These are phyloP conservation scores for Cuniculus paca DNA, from an alignment of 2,797 vertebrate genomes.

Conservation along the genomic window DNA sequence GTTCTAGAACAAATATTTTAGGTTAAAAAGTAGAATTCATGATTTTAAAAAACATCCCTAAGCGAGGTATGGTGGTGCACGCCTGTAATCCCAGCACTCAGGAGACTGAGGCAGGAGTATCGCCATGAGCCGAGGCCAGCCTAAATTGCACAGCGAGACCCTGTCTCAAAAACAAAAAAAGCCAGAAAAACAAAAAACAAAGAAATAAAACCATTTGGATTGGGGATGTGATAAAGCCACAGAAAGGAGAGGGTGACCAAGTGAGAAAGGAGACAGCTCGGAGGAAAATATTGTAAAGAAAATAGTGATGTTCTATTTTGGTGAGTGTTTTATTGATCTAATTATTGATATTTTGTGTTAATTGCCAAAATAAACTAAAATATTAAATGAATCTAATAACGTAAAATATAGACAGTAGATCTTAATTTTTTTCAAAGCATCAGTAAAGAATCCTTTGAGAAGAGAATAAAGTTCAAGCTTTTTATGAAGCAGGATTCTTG, in stretches of 20 bases:
- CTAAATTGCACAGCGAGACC: not conserved
- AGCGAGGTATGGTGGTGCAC: not conserved
- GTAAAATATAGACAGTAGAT: not conserved
- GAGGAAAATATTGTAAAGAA: not conserved
- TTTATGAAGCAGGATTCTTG: not conserved
- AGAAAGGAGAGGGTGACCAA: not conserved
- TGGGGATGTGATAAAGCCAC: not conserved
- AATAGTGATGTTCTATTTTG: not conserved
- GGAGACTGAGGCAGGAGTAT: not conserved
- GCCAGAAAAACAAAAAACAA: too few species aligned
- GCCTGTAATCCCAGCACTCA: not conserved
- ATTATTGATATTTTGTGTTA: conserved; percentile 36
- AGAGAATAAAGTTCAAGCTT: conserved; percentile 38
- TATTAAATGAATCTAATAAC: conserved; percentile 40
- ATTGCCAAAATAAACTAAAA: conserved; percentile 54
- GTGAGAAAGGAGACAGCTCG: not conserved
- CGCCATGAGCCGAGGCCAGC: not conserved
- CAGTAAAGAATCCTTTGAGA: conserved; percentile 19
- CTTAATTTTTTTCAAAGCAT: conserved; percentile 35
- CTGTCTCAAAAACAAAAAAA: not conserved
- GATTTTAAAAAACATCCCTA: not conserved
- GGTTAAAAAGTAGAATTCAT: conserved; percentile 47
- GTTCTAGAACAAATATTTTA: conserved; percentile 46
- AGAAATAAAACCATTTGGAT: too few species aligned
- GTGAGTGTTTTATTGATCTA: not conserved